Evolutionary conservation across 2,888 invertebrate species (phyloP).

Genomic region (Plebejus melissa): DNA sequence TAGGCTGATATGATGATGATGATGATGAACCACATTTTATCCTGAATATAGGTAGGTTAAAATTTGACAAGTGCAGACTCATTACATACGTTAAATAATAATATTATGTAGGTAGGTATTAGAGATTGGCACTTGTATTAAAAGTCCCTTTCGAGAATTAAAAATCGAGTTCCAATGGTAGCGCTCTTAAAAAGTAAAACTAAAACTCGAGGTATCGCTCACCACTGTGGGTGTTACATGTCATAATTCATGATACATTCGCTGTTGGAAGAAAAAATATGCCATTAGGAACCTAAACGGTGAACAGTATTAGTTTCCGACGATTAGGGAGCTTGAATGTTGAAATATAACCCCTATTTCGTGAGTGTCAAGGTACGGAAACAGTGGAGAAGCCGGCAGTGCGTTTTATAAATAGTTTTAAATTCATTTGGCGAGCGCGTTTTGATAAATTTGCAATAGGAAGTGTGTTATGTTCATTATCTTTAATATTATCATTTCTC

Average conservation of each 20-base stretch:
- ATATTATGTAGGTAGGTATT: too few species aligned
- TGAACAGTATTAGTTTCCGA: constrained; percentile 64
- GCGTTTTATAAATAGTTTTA: constrained; percentile 27
- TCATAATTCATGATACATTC: constrained; percentile 71
- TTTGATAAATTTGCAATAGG: constrained; percentile 58
- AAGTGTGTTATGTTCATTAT: constrained; percentile 45
- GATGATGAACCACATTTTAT: too few species aligned
- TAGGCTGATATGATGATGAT: too few species aligned
- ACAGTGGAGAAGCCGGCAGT: not conserved
- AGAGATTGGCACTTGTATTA: too few species aligned
- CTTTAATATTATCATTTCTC: constrained; percentile 29
- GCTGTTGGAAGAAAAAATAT: constrained; percentile 52
- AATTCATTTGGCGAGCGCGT: constrained; percentile 45
- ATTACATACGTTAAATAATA: too few species aligned
- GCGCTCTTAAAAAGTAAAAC: constrained; percentile 35
- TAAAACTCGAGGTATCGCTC: constrained; percentile 44
- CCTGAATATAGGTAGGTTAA: too few species aligned
- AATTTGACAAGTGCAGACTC: too few species aligned
- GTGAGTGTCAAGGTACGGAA: not conserved
- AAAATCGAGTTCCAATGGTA: constrained; percentile 37
- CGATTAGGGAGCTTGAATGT: constrained; percentile 36
- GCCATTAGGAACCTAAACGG: constrained; percentile 69
- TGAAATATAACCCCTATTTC: constrained; percentile 33
- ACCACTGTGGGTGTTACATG: constrained; percentile 59
- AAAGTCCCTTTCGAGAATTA: not conserved